Percentiles rank a stretch among this genome's conserved stretches.
Conservation (phyloP, 2,113 vertebrate species). For the Gymnarchus niloticus region DNA sequence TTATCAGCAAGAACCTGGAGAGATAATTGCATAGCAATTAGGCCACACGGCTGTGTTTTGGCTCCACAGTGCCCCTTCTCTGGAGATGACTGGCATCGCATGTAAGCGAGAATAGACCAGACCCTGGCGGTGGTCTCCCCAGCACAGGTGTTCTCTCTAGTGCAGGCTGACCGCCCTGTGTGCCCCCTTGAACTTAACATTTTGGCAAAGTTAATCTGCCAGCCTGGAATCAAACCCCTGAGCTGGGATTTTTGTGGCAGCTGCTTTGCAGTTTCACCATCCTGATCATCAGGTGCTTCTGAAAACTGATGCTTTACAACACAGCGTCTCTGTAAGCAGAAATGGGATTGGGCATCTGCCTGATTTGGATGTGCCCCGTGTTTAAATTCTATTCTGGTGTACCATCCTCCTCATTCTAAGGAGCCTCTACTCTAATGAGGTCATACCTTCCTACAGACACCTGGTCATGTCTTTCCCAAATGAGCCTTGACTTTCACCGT, state of each 20-base stretch:
- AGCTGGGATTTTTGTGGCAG: neutral
- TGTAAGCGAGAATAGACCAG: neutral
- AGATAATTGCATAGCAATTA: constrained; percentile 18
- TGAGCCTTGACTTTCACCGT: neutral
- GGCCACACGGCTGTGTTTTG: neutral
- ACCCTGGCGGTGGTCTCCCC: neutral
- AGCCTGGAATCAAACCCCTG: neutral
- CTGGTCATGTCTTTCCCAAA: neutral
- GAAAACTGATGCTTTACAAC: neutral
- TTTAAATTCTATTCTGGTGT: neutral
- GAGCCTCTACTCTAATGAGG: neutral
- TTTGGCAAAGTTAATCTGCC: neutral
- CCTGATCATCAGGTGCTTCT: neutral
- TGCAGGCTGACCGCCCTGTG: neutral
- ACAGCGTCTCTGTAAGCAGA: neutral
- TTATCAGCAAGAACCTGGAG: neutral
- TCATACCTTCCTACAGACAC: neutral
- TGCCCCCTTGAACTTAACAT: neutral
- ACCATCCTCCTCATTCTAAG: neutral
- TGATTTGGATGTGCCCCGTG: neutral
- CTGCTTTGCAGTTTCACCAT: neutral
- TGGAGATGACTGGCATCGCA: neutral
- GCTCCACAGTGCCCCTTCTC: neutral
- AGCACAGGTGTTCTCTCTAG: neutral
- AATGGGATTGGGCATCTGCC: neutral